These are phyloP conservation scores for Strongylocentrotus purpuratus DNA, from an alignment of 35 echinoderm and acorn worm species.

Conservation along the genomic window DNA sequence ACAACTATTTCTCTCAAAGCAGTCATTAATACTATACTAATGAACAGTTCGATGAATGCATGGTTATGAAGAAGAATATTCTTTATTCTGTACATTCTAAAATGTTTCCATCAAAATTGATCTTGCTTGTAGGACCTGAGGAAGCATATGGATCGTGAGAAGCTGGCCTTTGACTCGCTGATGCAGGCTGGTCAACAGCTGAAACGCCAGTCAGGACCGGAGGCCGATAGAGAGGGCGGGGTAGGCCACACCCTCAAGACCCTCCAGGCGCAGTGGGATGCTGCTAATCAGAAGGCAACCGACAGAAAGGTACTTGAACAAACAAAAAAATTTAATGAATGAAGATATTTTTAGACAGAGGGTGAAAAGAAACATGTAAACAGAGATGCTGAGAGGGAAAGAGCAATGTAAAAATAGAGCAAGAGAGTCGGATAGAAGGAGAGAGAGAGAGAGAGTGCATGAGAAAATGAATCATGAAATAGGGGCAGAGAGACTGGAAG, in stretches of 20 bases:
- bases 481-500: too few relatives aligned
- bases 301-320: constrained; percentile 82
- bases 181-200: constrained; percentile 74
- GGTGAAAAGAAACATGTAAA: background rate
- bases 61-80: too few relatives aligned
- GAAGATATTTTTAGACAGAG: too few relatives aligned
- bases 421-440: background rate
- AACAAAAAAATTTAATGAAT: background rate
- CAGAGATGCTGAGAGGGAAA: background rate
- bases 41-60: background rate
- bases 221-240: constrained; percentile 74
- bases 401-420: background rate
- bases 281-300: constrained; percentile 65
- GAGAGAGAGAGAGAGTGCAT: background rate
- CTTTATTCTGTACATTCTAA: too few relatives aligned
- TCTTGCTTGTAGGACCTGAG: constrained; percentile 66
- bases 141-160: constrained; percentile 82
- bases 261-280: constrained; percentile 81
- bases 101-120: background rate
- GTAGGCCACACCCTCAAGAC: constrained; percentile 65
- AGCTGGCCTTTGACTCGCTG: constrained; percentile 60
- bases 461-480: too few relatives aligned
- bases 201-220: constrained; percentile 63
- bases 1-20: too few relatives aligned
- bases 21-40: too few relatives aligned